phyloP scores from a whole-genome alignment of 1,140 invertebrate genomes.

The Listronotus oregonensis region DNA sequence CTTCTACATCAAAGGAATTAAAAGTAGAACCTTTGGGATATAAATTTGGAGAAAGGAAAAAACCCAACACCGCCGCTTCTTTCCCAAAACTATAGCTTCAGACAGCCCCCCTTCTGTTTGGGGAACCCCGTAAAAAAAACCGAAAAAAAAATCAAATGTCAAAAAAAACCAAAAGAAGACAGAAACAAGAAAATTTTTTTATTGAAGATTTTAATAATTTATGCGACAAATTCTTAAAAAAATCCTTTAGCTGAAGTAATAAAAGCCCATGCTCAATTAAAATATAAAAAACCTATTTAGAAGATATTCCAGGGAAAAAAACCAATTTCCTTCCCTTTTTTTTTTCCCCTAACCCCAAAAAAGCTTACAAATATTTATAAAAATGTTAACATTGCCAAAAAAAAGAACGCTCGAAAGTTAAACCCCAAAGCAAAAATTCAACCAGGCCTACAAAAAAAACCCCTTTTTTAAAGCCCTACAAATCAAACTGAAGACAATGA shows the following conservation, averaged over 20 bases:
- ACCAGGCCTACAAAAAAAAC: conserved; percentile 13
- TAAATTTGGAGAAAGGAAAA: too few species aligned
- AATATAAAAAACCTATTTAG: conserved; percentile 8
- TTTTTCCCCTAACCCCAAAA: conserved; percentile 18
- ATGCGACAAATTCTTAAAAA: neutral
- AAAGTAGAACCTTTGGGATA: too few species aligned
- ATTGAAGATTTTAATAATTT: too few species aligned
- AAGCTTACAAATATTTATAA: conserved; percentile 3
- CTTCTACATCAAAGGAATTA: too few species aligned
- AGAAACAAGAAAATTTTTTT: too few species aligned
- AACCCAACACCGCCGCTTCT: too few species aligned
- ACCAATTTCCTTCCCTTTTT: conserved; percentile 21
- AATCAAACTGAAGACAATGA: conserved; percentile 16
- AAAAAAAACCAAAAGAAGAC: too few species aligned
- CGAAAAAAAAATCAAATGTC: too few species aligned
- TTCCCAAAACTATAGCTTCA: too few species aligned
- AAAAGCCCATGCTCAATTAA: conserved; percentile 14
- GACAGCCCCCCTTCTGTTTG: too few species aligned
- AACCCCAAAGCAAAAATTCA: neutral
- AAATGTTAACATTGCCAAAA: conserved; percentile 2
- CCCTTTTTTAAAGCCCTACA: conserved; percentile 10
- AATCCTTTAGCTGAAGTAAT: neutral
- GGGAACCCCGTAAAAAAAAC: too few species aligned
- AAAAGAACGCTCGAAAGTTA: conserved; percentile 13
- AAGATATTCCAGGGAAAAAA: neutral